Percentiles rank a stretch among this genome's conserved stretches.
phyloP scores from a whole-genome alignment of 2,888 invertebrate genomes.

The Opisthograptis luteolata region DNA sequence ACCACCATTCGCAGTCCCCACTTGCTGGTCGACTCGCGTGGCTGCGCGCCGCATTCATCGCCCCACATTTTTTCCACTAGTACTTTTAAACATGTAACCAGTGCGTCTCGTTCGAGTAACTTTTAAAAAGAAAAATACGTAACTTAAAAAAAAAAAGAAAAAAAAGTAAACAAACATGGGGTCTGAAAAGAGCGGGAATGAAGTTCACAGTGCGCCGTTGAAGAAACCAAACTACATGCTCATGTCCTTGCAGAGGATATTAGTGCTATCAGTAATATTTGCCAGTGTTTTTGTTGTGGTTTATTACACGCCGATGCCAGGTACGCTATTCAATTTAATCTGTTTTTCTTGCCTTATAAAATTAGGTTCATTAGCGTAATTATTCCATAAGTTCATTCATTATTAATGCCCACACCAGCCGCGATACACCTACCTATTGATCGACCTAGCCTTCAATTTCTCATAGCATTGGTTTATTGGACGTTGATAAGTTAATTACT shows the following conservation, averaged over 20 bases:
- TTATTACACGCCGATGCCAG: slow-evolving; percentile 89
- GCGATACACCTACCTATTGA: too few relatives aligned
- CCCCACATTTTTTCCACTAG: slow-evolving; percentile 25
- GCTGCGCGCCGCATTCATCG: slow-evolving; percentile 54
- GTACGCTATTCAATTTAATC: slow-evolving; percentile 58
- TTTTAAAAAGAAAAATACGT: neutral
- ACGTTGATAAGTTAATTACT: too few relatives aligned
- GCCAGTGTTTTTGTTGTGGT: slow-evolving; percentile 88
- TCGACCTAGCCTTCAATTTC: too few relatives aligned
- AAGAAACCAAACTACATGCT: slow-evolving; percentile 81
- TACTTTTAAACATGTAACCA: slow-evolving; percentile 51
- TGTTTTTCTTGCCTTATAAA: too few relatives aligned
- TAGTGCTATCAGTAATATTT: slow-evolving; percentile 86
- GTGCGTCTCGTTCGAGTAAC: slow-evolving; percentile 13
- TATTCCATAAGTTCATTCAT: too few relatives aligned
- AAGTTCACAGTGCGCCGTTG: slow-evolving; percentile 51
- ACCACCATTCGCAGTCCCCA: slow-evolving; percentile 64
- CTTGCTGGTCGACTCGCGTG: slow-evolving; percentile 68
- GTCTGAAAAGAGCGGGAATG: slow-evolving; percentile 57
- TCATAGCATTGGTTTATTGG: too few relatives aligned
- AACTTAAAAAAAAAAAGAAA: slow-evolving; percentile 21
- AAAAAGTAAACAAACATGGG: slow-evolving; percentile 55
- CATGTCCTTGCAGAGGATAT: slow-evolving; percentile 86
- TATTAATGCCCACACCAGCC: too few relatives aligned
- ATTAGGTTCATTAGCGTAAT: too few relatives aligned